Evolutionary conservation across 1,140 invertebrate species (phyloP), one percentile per base, ranked within the genome.

Genomic region (Brachionus rubens): DNA sequence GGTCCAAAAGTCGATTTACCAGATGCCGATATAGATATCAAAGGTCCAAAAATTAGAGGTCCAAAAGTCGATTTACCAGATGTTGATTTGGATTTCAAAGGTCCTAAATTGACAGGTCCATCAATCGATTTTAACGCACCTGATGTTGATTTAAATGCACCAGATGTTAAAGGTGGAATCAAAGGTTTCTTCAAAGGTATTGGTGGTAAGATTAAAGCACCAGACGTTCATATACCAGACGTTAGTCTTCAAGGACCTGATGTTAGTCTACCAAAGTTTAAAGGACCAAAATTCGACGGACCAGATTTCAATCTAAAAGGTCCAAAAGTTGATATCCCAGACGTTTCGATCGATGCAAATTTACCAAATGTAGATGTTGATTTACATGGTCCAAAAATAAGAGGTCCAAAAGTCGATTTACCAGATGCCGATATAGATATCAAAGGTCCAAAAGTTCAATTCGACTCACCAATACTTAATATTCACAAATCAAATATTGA

Each of bases 121-220:
- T 21, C n/a, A 26, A 2, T 62, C 3, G 56, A 62, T 40, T 33
- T 62, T 16, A 62, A 62, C n/a, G 56, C 26, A 14, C 56, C 56
- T 36, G 33, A 62, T 16, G 33, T 62, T 36, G 56, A 62, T 62
- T 36, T 62, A 5, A 40, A 62, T 36, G 28, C 56, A 6, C 28
- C 28, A 62, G 33, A 62, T 19, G 28, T 62, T 36, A 40, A 62
- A 40, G 33, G 28, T 3, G 67, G 43, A 43, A 50, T 70, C 7
- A 47, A 50, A 43, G 67, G 36, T 14, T 43, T 46, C 30, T 70
- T 70, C 16, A 43, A 43, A 47, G 67, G 43, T 10, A 70, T 70
- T 16, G 67, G 43, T 28, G 67, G 67, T 5, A 70, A 70, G 24
- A 46, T 70, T 26, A 65, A 65, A 43, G 59, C 59, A 30, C 67